Evolutionary conservation across 2,797 vertebrate genomes (phyloP).

Genomic region (Sebastes hubbsi): DNA sequence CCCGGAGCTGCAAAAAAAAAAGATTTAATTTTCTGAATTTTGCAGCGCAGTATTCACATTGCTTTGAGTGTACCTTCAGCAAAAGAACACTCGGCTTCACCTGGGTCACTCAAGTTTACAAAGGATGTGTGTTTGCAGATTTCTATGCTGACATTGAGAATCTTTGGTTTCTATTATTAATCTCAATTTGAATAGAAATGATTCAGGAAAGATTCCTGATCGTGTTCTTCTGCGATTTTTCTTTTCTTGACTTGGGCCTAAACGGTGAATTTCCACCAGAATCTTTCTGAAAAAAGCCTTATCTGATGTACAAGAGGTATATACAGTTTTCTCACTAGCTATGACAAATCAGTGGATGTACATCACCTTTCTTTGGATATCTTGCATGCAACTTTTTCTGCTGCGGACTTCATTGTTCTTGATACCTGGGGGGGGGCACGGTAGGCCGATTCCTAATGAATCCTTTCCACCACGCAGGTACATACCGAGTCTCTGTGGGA

Average conservation of each 20-base stretch:
- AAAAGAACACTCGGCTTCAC: not conserved
- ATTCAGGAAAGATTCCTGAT: not conserved
- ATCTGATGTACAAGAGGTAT: slow-evolving; percentile 9
- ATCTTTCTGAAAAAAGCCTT: slow-evolving; percentile 47
- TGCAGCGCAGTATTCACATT: not conserved
- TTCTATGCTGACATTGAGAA: not conserved
- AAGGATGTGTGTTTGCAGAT: not conserved
- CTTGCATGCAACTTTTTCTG: slow-evolving; percentile 41
- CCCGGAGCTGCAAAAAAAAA: not conserved
- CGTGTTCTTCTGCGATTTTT: not conserved
- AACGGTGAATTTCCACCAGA: not conserved
- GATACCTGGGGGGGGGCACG: not conserved
- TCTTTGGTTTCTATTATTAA: slow-evolving; percentile 22
- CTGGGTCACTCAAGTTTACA: not conserved
- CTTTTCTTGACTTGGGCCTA: slow-evolving; percentile 10
- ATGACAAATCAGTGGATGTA: slow-evolving; percentile 57
- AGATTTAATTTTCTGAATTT: not conserved
- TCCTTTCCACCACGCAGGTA: not conserved
- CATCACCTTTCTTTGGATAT: slow-evolving; percentile 18
- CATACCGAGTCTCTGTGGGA: not conserved
- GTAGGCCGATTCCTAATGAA: not conserved
- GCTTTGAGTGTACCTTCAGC: not conserved
- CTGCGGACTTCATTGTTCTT: slow-evolving; percentile 24
- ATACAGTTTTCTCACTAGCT: not conserved
- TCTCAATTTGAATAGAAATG: not conserved